A percentile compares a stretch with the other conserved stretches of the same genome.
phyloP scores from a whole-genome alignment of 2,888 invertebrate species.

The Lysandra bellargus region DNA sequence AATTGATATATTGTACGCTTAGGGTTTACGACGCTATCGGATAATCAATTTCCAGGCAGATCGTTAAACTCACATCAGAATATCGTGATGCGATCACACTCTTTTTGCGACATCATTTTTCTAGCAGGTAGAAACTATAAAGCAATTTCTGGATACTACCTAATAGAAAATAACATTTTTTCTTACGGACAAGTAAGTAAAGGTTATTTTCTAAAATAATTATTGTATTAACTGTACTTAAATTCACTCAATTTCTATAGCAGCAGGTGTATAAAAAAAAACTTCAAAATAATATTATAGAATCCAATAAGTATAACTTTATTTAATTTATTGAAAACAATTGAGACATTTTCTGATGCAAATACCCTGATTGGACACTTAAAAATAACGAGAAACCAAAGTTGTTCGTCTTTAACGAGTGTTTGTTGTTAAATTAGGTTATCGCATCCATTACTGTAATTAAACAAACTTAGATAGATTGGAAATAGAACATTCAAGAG shows the following conservation, averaged over 20 bases:
- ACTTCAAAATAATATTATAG: neutral
- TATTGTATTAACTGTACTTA: no score
- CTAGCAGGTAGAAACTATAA: neutral
- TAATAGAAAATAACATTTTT: no score
- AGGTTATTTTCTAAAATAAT: no score
- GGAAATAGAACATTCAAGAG: constrained; percentile 40
- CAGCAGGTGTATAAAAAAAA: neutral
- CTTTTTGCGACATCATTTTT: neutral
- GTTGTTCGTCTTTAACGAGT: constrained; percentile 41
- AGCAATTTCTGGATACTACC: no score
- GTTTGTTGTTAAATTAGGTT: constrained; percentile 58
- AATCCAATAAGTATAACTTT: neutral
- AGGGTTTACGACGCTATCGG: constrained; percentile 6
- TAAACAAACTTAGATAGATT: constrained; percentile 51
- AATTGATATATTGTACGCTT: constrained; percentile 40
- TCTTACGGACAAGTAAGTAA: no score
- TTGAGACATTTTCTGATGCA: neutral
- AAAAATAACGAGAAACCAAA: constrained; percentile 26
- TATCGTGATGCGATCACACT: neutral
- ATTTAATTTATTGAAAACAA: neutral
- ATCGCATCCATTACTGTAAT: constrained; percentile 62
- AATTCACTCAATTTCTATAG: no score
- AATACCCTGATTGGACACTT: constrained; percentile 18
- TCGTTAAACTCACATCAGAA: constrained; percentile 21
- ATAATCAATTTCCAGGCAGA: constrained; percentile 22